phyloP scores from a whole-genome alignment of 1,140 invertebrate genomes.

The Caenorhabditis tropicalis region DNA sequence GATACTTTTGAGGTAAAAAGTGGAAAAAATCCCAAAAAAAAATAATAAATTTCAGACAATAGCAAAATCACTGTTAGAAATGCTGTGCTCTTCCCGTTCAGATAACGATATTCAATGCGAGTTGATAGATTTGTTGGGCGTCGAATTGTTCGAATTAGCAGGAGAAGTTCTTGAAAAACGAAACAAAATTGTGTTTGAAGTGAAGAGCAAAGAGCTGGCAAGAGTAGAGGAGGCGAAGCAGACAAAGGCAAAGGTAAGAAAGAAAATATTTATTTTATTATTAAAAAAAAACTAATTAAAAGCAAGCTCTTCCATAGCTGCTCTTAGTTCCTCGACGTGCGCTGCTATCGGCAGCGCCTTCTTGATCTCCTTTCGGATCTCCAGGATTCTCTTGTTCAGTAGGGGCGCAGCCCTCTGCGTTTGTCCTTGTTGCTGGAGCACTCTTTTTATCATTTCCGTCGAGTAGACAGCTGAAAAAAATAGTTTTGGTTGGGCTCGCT shows the following conservation, averaged over 20 bases:
- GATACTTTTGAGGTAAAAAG: neutral
- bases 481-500: too few relatives aligned
- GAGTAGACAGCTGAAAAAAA: too few relatives aligned
- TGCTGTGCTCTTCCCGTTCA: neutral
- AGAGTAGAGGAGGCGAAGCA: neutral
- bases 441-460: too few relatives aligned
- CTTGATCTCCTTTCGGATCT: too few relatives aligned
- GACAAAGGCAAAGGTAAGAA: neutral
- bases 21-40: neutral
- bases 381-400: too few relatives aligned
- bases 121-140: neutral
- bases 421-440: too few relatives aligned
- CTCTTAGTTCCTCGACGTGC: too few relatives aligned
- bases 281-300: too few relatives aligned
- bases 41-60: neutral
- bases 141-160: constrained; percentile 23
- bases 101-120: constrained; percentile 13
- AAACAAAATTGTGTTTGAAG: constrained; percentile 15
- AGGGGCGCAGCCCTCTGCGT: too few relatives aligned
- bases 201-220: neutral
- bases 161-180: neutral
- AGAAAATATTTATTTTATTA: neutral
- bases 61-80: neutral
- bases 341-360: too few relatives aligned
- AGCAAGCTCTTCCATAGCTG: too few relatives aligned